Evolutionary conservation across 1,140 invertebrate genomes (phyloP).

Genomic region (Philotrypesis tridentata): DNA sequence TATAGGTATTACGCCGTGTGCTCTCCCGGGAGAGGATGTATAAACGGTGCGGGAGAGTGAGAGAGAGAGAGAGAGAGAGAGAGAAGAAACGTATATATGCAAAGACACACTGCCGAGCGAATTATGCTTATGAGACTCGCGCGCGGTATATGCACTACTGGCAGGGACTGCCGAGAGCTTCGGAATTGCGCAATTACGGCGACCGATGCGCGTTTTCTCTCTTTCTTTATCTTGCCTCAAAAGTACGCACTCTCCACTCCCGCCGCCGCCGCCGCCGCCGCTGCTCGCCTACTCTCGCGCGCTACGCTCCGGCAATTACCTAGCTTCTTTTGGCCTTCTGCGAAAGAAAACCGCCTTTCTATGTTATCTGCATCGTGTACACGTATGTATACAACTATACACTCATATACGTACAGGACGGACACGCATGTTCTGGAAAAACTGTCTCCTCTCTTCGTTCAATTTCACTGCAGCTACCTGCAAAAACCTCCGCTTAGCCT

Average conservation of each 20-base stretch:
- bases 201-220: conserved; percentile 32
- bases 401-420: too few relatives aligned
- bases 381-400: too few relatives aligned
- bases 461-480: too few relatives aligned
- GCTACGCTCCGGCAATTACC: conserved; percentile 13
- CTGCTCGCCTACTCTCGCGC: conserved; percentile 40
- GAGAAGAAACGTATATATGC: neutral
- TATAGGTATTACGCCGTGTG: neutral
- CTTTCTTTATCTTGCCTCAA: conserved; percentile 9
- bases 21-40: neutral
- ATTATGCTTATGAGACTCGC: conserved; percentile 37
- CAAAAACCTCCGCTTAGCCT: neutral
- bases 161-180: conserved; percentile 27
- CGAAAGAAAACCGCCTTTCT: conserved; percentile 18
- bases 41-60: neutral
- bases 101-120: conserved; percentile 28
- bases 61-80: neutral
- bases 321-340: neutral
- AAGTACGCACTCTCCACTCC: neutral
- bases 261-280: too few relatives aligned
- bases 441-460: too few relatives aligned
- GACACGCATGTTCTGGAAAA: neutral
- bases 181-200: conserved; percentile 47
- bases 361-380: too few relatives aligned
- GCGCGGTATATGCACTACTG: neutral